phyloP scores from a whole-genome alignment of 2,888 invertebrate species.

The Plutella xylostella region DNA sequence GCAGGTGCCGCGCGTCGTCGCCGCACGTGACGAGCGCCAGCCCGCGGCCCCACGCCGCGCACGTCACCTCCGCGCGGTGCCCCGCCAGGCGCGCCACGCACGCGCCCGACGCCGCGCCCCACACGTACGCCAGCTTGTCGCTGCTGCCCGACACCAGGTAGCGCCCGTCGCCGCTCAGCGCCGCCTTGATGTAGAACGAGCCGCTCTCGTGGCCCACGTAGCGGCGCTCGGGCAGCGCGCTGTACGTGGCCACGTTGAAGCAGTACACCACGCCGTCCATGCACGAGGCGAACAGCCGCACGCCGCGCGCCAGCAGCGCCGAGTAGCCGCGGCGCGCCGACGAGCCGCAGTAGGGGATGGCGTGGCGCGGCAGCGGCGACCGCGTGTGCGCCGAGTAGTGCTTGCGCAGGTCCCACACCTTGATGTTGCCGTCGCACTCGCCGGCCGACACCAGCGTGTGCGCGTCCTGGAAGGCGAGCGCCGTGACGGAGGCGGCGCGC shows the following conservation, averaged over 20 bases:
- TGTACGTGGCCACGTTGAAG: constrained; percentile 81
- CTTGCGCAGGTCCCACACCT: constrained; percentile 89
- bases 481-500: constrained; percentile 82
- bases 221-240: constrained; percentile 72
- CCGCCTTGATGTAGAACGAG: constrained; percentile 88
- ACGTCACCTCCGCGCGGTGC: constrained; percentile 88
- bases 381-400: constrained; percentile 77
- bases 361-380: constrained; percentile 78
- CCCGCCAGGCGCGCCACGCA: constrained; percentile 80
- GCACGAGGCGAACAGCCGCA: constrained; percentile 85
- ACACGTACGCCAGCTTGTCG: constrained; percentile 87
- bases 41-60: constrained; percentile 81
- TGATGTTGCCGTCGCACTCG: constrained; percentile 87
- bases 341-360: constrained; percentile 79
- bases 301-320: constrained; percentile 79
- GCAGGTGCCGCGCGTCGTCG: constrained; percentile 82
- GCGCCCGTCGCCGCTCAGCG: constrained; percentile 82
- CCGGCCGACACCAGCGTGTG: constrained; percentile 85
- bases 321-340: constrained; percentile 80
- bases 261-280: constrained; percentile 89
- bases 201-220: constrained; percentile 82
- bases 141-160: constrained; percentile 92
- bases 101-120: constrained; percentile 75
- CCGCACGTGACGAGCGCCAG: constrained; percentile 82
- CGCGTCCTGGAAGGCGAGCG: constrained; percentile 79